Percentiles rank a stretch among this genome's conserved stretches.
Conservation (phyloP, 1,140 invertebrate species). For the Nylanderia fulva region DNA sequence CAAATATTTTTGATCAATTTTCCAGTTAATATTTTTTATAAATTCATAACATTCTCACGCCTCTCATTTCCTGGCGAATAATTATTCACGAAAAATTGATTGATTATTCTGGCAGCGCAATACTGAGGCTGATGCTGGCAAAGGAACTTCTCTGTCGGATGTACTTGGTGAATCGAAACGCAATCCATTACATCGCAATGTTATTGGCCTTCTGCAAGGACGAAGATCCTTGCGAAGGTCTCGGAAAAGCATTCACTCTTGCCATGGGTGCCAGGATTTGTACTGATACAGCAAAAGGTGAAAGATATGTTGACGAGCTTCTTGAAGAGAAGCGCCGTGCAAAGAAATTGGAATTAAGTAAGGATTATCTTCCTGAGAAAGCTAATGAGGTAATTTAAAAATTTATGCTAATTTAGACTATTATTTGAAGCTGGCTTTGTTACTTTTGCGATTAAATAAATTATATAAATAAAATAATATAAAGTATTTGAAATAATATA, state of each 20-base stretch:
- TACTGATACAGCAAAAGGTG: constrained; percentile 82
- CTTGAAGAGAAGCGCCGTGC: constrained; percentile 33
- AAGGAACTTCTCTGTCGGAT: constrained; percentile 87
- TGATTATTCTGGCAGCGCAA: not conserved
- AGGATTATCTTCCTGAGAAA: not conserved
- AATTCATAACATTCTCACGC: not conserved
- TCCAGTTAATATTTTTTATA: not conserved
- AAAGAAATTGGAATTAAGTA: not conserved
- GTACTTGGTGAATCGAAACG: constrained; percentile 82
- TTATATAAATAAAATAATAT: not conserved
- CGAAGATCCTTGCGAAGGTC: constrained; percentile 84
- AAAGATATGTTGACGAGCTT: constrained; percentile 73
- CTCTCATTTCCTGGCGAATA: not conserved
- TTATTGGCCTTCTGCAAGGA: constrained; percentile 88
- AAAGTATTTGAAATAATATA: not conserved
- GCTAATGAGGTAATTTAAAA: constrained; percentile 45
- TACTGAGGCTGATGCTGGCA: constrained; percentile 74
- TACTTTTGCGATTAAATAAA: not conserved
- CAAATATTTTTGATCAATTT: not conserved
- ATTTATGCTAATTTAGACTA: not conserved
- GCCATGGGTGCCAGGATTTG: constrained; percentile 86
- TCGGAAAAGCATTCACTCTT: constrained; percentile 86
- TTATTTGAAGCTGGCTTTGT: not conserved
- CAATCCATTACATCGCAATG: constrained; percentile 87
- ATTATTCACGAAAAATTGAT: not conserved